Evolutionary conservation across 2,113 vertebrate genomes (phyloP).

Genomic region (Serilophus lunatus): DNA sequence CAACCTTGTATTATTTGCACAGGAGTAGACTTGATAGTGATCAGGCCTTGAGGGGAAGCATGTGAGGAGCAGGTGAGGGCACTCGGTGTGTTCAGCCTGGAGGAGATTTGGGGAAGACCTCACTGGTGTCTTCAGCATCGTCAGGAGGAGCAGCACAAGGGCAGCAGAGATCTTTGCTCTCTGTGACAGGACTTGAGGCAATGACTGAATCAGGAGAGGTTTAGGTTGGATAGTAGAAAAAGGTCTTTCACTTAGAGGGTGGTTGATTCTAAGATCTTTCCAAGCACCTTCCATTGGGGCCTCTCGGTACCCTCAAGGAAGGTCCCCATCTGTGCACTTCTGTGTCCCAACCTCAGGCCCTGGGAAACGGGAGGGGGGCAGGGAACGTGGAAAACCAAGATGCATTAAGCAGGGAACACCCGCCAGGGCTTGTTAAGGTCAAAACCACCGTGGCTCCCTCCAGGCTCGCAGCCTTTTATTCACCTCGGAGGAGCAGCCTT

Average conservation of each 20-base stretch:
- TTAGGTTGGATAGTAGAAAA: not conserved
- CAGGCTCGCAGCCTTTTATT: not conserved
- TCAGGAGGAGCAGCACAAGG: not conserved
- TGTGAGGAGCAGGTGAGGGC: too few relatives aligned
- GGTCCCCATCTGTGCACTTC: not conserved
- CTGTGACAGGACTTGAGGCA: not conserved
- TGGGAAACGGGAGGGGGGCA: too few relatives aligned
- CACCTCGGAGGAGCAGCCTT: not conserved
- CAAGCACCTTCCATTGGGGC: not conserved
- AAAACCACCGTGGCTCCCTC: not conserved
- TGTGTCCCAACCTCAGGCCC: fast-evolving
- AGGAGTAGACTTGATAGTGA: not conserved
- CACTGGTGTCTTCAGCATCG: too few relatives aligned
- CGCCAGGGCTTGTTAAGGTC: not conserved
- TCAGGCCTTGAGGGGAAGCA: too few relatives aligned
- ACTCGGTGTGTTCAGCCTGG: too few relatives aligned
- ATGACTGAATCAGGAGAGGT: not conserved
- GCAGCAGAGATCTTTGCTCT: not conserved
- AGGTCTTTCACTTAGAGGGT: not conserved
- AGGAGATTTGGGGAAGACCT: too few relatives aligned
- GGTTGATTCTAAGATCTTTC: not conserved
- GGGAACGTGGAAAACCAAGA: not conserved
- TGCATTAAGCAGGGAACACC: fast-evolving
- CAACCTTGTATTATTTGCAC: not conserved
- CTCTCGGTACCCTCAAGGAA: not conserved